Conservation (phyloP, 1,140 invertebrate genomes). For the Macrocentrus cingulum region DNA sequence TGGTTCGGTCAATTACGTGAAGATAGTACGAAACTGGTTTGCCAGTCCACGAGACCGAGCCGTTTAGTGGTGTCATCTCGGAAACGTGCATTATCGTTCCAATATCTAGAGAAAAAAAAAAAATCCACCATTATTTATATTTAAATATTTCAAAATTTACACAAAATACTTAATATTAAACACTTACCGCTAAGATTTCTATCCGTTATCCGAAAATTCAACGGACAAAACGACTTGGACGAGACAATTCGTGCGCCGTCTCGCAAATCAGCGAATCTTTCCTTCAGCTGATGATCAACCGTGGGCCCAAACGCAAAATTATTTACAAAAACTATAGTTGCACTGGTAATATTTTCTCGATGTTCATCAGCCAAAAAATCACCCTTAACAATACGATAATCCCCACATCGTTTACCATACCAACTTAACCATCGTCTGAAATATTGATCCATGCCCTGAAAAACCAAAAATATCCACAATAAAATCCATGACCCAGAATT, state of each 20-base stretch:
- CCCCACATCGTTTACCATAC: conserved; percentile 92
- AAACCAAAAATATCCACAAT: too few species aligned
- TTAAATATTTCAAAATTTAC: too few species aligned
- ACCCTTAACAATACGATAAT: conserved; percentile 89
- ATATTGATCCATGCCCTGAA: conserved; percentile 82
- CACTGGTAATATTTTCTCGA: conserved; percentile 87
- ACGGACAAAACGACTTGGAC: conserved; percentile 97
- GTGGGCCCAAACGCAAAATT: conserved; percentile 98
- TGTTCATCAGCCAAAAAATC: conserved; percentile 92
- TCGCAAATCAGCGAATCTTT: conserved; percentile 92
- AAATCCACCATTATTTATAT: not conserved
- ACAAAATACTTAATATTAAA: not conserved
- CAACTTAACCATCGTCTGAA: conserved; percentile 95
- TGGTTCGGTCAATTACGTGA: conserved; percentile 94
- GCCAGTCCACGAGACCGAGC: conserved; percentile 97
- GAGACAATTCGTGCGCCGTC: conserved; percentile 96
- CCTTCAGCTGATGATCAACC: conserved; percentile 95
- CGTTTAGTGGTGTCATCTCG: conserved; percentile 90
- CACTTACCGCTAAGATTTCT: conserved; percentile 73
- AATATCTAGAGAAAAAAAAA: conserved; percentile 73
- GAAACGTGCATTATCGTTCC: conserved; percentile 98
- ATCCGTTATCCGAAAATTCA: conserved; percentile 97
- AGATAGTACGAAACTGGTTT: conserved; percentile 98
- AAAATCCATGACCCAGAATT: too few species aligned
- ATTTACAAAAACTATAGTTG: conserved; percentile 96